Base-by-base conservation (phyloP, 2,113 vertebrate genomes). In the Atherinomorus stipes region DNA sequence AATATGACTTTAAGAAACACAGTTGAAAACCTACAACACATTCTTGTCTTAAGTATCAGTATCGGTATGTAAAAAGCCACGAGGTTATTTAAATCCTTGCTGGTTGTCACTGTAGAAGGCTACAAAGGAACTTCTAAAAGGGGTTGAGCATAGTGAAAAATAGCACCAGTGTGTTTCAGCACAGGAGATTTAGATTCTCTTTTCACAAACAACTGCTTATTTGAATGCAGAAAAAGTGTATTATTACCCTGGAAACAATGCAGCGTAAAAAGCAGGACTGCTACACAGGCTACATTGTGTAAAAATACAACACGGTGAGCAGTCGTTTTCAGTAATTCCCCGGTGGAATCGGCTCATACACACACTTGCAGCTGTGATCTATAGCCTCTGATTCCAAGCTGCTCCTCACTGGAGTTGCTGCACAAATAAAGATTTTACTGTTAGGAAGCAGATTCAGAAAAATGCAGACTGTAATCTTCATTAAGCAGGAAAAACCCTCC, bases 401-500 rank as follows among this genome's bases (percentile, higher is more conserved):
- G 25, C 67, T 68, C 22, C 5, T 11, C 15, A 18, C 45, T 64
- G 60, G 15, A 60, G 11, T 21, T 23, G 45, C 31, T 47, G 44
- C 34, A 62, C 63, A 57, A 79, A 64, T 68, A 28, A 62, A 62
- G 10, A 28, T 45, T 40, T 38, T 25, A 72, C 52, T 12, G 1
- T 2, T 4, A 37, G 22, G 9, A 45, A 21, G 21, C 21, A 19
- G 16, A 37, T 38, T 64, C 44, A 47, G 18, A 7, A 19, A 47
- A 18, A 19, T n/a, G n/a, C 18, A 19, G 2, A 7, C 18, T 65
- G 4, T 16, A 53, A 9, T 59, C 13, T 49, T 13, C 45, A 59
- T 66, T 23, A 21, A 51, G 2, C 18, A 21, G 25, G 15, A 3
- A 15, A 26, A 60, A 40, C 4, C 10, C 13, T 31, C 37, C 19